A percentile compares a stretch with the other conserved stretches of the same genome.
phyloP scores from a whole-genome alignment of 2,888 invertebrate species.

The Brassicogethes aeneus region DNA sequence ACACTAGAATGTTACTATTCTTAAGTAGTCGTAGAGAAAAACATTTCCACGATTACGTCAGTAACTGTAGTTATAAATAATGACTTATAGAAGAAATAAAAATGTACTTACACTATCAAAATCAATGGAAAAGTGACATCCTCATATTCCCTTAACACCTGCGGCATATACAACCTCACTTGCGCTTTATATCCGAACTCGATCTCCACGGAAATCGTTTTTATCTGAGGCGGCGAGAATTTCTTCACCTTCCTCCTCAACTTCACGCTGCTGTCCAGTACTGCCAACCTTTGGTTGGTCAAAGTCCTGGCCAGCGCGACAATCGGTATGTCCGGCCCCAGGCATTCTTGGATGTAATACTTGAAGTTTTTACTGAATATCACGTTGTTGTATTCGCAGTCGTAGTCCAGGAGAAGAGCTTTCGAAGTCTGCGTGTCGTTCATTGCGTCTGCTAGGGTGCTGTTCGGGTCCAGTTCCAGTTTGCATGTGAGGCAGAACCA shows the following conservation, averaged over 20 bases:
- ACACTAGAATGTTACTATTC: too few species aligned
- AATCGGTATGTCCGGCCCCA: constrained; percentile 66
- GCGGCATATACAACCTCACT: constrained; percentile 73
- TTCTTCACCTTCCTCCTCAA: constrained; percentile 53
- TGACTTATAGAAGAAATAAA: too few species aligned
- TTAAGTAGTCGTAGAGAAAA: too few species aligned
- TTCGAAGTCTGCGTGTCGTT: constrained; percentile 42
- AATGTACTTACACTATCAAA: constrained; percentile 66
- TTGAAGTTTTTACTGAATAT: constrained; percentile 49
- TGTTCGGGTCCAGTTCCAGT: constrained; percentile 36
- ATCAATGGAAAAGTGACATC: constrained; percentile 74
- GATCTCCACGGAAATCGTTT: constrained; percentile 56
- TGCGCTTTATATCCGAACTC: constrained; percentile 60
- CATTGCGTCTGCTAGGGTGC: constrained; percentile 26
- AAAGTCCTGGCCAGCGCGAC: constrained; percentile 54
- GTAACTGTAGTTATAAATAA: too few species aligned
- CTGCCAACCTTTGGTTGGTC: constrained; percentile 50
- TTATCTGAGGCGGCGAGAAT: constrained; percentile 67
- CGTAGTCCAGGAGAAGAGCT: constrained; percentile 34
- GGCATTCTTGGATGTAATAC: constrained; percentile 63
- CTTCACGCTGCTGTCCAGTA: constrained; percentile 60
- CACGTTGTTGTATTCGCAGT: constrained; percentile 52
- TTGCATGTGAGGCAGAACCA: constrained; percentile 54
- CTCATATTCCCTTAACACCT: constrained; percentile 74
- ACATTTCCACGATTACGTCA: too few species aligned